phyloP scores from a whole-genome alignment of 2,888 invertebrate species.

The Ceraclea dissimilis region DNA sequence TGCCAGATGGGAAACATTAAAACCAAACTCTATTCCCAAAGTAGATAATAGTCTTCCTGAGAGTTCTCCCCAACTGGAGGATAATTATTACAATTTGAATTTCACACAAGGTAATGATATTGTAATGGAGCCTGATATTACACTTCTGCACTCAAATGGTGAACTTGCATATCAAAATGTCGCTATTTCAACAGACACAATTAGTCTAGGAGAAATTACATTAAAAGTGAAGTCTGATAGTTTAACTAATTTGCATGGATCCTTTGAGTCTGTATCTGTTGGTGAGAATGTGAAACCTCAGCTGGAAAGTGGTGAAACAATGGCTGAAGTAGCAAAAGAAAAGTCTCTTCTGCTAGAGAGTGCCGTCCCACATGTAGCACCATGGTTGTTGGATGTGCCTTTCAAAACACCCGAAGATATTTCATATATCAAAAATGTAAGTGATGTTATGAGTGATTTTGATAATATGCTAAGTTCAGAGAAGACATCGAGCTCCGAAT shows the following conservation, averaged over 20 bases:
- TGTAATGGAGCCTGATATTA: constrained; percentile 36
- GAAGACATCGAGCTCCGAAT: constrained; percentile 52
- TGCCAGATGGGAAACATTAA: constrained; percentile 62
- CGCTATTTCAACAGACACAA: constrained; percentile 20
- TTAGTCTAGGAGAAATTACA: constrained; percentile 34
- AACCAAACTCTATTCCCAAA: constrained; percentile 56
- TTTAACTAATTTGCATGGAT: constrained; percentile 61
- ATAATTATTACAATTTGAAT: constrained; percentile 31
- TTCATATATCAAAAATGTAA: constrained; percentile 52
- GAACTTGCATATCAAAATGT: constrained; percentile 8
- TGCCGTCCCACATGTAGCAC: constrained; percentile 38
- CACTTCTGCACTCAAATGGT: constrained; percentile 38
- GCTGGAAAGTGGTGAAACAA: background rate
- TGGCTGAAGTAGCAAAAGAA: background rate
- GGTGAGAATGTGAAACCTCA: background rate
- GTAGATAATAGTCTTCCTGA: constrained; percentile 44
- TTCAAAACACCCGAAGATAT: constrained; percentile 52
- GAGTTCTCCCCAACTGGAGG: constrained; percentile 26
- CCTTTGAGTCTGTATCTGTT: constrained; percentile 50
- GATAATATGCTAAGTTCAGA: constrained; percentile 56
- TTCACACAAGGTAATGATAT: constrained; percentile 29
- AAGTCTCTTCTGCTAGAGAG: constrained; percentile 5
- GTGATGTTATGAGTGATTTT: constrained; percentile 56
- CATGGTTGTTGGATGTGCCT: constrained; percentile 54
- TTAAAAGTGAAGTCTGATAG: constrained; percentile 46